Conservation (phyloP, 2,797 vertebrate genomes). For the Oceanodroma leucorhoa region DNA sequence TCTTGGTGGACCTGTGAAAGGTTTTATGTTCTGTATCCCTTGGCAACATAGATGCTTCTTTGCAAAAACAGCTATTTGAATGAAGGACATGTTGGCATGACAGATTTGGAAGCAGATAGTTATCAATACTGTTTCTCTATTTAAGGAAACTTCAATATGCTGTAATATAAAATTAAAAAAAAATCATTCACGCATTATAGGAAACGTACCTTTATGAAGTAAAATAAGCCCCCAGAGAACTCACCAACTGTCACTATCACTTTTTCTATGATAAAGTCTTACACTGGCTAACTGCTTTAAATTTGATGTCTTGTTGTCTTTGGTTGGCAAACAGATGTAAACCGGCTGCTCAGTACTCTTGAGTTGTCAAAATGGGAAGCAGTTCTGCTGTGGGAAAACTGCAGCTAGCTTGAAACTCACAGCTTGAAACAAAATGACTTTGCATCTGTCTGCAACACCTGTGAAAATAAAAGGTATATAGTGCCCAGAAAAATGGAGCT, state of each 20-base stretch:
- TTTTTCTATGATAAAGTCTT: neutral
- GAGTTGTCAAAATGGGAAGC: neutral
- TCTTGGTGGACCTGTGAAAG: neutral
- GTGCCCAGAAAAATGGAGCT: neutral
- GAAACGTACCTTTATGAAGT: neutral
- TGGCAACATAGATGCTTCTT: constrained; percentile 17
- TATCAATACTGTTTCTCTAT: neutral
- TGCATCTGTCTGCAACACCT: neutral
- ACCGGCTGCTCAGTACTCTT: neutral
- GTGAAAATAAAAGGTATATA: neutral
- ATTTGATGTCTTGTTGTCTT: neutral
- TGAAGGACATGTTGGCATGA: neutral
- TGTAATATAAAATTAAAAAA: neutral
- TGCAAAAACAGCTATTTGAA: neutral
- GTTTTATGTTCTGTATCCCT: neutral
- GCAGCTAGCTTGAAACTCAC: neutral
- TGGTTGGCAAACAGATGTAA: neutral
- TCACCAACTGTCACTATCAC: fast-evolving
- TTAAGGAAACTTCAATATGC: neutral
- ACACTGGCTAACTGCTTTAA: neutral
- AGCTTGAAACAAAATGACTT: neutral
- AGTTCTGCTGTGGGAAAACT: neutral
- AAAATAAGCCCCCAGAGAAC: neutral
- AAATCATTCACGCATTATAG: neutral
- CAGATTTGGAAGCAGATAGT: neutral